Evolutionary conservation across 2,797 vertebrate genomes (phyloP).

Genomic region (Cyclopterus lumpus): DNA sequence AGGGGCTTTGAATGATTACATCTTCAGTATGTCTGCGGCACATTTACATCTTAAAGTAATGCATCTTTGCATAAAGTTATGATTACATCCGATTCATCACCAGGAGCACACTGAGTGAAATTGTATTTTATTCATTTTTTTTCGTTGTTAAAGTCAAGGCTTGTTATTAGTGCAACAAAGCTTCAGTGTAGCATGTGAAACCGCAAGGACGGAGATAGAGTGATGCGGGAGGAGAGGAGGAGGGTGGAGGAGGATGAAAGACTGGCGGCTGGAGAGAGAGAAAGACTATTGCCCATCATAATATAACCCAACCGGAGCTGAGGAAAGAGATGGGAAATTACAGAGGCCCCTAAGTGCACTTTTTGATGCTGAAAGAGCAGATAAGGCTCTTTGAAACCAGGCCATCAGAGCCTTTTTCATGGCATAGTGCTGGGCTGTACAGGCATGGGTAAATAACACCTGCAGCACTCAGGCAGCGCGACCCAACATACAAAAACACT

Average conservation of each 20-base stretch:
- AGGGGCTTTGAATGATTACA: conserved; percentile 49
- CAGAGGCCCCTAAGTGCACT: conserved; percentile 73
- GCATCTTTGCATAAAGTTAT: conserved; percentile 31
- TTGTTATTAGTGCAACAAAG: conserved; percentile 53
- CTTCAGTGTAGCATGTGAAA: conserved; percentile 26
- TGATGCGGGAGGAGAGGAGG: conserved; percentile 6
- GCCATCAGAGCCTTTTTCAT: conserved; percentile 58
- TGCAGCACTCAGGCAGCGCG: conserved; percentile 62
- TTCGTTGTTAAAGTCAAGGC: conserved; percentile 19
- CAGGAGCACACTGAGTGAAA: conserved; percentile 16
- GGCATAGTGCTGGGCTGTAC: conserved; percentile 39
- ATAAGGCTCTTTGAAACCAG: conserved; percentile 71
- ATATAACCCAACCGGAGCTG: conserved; percentile 52
- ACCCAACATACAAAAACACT: conserved; percentile 65
- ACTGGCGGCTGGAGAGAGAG: conserved; percentile 24
- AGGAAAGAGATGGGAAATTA: conserved; percentile 67
- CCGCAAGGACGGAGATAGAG: conserved; percentile 24
- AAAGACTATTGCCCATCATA: conserved; percentile 58
- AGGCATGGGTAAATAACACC: conserved; percentile 70
- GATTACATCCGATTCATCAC: conserved; percentile 12
- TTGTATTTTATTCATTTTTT: neutral
- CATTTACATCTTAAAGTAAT: conserved; percentile 29
- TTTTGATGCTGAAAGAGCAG: conserved; percentile 74
- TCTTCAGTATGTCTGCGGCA: conserved; percentile 12
- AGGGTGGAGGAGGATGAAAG: conserved; percentile 58